A percentile compares a stretch with the other conserved stretches of the same genome.
Conservation (phyloP, 2,888 invertebrate species). For the Orchesella flavescens region DNA sequence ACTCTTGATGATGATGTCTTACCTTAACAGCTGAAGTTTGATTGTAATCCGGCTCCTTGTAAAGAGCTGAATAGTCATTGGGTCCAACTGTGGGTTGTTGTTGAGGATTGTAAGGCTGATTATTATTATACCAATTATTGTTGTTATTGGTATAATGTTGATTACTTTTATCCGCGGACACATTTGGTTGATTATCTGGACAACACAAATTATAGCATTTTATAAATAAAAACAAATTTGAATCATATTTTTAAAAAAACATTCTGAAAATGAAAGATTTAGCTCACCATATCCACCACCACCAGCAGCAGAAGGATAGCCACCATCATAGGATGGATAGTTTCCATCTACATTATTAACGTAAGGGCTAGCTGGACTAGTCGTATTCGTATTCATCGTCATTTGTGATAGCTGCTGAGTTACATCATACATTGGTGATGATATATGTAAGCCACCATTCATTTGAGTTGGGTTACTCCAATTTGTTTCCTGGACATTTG, state of each 20-base stretch:
- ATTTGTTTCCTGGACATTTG: constrained; percentile 8
- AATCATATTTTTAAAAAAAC: no score
- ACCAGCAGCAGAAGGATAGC: neutral
- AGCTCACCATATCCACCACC: constrained; percentile 12
- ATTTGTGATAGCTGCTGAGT: constrained; percentile 13
- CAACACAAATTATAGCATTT: neutral
- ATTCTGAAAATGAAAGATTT: neutral
- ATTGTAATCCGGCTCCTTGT: neutral
- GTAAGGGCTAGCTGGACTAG: neutral
- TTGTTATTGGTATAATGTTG: constrained; percentile 34
- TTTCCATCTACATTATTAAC: neutral
- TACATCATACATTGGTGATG: constrained; percentile 13
- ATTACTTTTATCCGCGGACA: neutral
- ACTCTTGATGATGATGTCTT: neutral
- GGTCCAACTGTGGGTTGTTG: neutral
- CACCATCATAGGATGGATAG: constrained; percentile 7
- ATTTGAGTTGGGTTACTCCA: constrained; percentile 30
- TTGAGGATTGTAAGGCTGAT: constrained; percentile 21
- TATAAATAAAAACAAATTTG: no score
- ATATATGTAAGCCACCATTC: constrained; percentile 48
- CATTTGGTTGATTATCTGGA: constrained; percentile 26
- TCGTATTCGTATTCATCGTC: neutral
- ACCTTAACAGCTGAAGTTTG: constrained; percentile 39
- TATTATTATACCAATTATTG: constrained; percentile 30
- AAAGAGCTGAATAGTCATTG: neutral